Evolutionary conservation across 2,888 invertebrate genomes (phyloP), one percentile per base, ranked within the genome.

Genomic region (Clostera curtula): DNA sequence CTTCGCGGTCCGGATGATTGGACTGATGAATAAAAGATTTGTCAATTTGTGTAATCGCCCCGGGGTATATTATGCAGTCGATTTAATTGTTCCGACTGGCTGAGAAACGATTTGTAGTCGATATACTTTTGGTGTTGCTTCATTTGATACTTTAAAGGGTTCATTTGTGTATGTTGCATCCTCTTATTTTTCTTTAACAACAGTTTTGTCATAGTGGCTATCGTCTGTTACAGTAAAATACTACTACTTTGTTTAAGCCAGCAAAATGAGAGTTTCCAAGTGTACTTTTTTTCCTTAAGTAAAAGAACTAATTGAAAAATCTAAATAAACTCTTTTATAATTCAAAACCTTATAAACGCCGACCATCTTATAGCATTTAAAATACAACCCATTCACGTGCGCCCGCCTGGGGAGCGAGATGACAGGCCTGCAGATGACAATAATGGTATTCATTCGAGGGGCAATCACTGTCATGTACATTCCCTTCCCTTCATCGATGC

Each of bases 1-100:
- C 74, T 76, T 60, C 40, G 65, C 53, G 70, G 69, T 61, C 48
- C 54, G 63, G 69, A 68, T 74, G 80, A 80, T 79, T 77, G 79
- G 75, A 67, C 53, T 55, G 57, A 72, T 82, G 80, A 80, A 82
- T 82, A 79, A 82, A 82, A 82, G 65, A 82, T 80, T 40, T 51
- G 63, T 62, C 79, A 80, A 82, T 82, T 80, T 82, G 76, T 73
- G 65, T 65, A 69, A 73, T 65, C 63, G 63, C 61, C 52, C 52
- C 56, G 59, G 56, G 36, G 36, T 58, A 56, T 60, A 74, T 77
- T 76, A 77, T 72, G 62, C 75, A 62, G 58, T 55, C 59, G 66
- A 75, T 72, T 73, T 56, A 56, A 58, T 60, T 61, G 52, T 48
- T 48, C 32, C 35, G 36, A 31, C 38, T 44, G 49, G 40, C 44